These are phyloP conservation scores for Cottus gobio DNA, from an alignment of 2,113 vertebrate species.

Conservation along the genomic window DNA sequence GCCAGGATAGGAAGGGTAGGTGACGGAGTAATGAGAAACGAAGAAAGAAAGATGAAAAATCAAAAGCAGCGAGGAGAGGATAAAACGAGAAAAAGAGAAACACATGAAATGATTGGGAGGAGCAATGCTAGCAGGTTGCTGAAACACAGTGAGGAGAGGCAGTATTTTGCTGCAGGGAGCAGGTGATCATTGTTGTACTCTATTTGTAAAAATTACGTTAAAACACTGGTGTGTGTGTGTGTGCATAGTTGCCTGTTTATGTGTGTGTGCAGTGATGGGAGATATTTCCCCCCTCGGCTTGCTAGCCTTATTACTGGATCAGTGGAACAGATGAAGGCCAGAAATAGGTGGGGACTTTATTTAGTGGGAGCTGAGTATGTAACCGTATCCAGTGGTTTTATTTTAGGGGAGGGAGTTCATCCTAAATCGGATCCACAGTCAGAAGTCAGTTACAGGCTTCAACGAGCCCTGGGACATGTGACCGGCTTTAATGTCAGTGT, in stretches of 20 bases:
- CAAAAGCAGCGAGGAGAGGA: not conserved
- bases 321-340: constrained; percentile 79
- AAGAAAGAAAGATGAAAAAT: not conserved
- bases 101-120: not conserved
- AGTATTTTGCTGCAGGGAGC: constrained; percentile 8
- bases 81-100: not conserved
- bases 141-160: not conserved
- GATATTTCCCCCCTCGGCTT: constrained; percentile 44
- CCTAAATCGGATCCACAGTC: constrained; percentile 73
- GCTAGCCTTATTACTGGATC: constrained; percentile 77
- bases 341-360: constrained; percentile 82
- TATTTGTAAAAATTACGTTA: constrained; percentile 1
- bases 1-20: not conserved
- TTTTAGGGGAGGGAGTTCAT: constrained; percentile 79
- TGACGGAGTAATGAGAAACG: not conserved
- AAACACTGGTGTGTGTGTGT: constrained; percentile 1
- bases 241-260: constrained; percentile 7
- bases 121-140: not conserved
- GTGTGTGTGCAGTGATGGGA: constrained; percentile 33
- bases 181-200: constrained; percentile 13
- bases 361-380: constrained; percentile 81
- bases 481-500: constrained; percentile 78
- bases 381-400: constrained; percentile 85
- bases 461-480: constrained; percentile 71
- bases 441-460: constrained; percentile 65